These are phyloP conservation scores for Sphaeridia pumilis DNA, from an alignment of 2,888 invertebrate genomes.

Conservation along the genomic window DNA sequence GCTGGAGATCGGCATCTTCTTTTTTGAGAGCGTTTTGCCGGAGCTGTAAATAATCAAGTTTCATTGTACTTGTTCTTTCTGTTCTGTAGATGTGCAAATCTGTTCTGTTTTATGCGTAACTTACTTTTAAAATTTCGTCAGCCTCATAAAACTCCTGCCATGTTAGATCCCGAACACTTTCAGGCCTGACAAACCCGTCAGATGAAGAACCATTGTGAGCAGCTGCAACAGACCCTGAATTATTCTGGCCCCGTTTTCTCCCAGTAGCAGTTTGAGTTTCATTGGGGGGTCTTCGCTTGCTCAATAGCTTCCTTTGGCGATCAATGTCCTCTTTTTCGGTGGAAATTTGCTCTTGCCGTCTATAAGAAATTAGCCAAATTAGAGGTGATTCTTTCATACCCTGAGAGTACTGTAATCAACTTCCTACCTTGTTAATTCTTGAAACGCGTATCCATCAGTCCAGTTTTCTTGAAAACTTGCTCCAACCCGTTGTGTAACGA, in stretches of 20 bases:
- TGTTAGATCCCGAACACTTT: slow-evolving; percentile 58
- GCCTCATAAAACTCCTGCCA: slow-evolving; percentile 97
- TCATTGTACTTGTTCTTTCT: no score
- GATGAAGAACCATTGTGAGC: slow-evolving; percentile 56
- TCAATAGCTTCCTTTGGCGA: slow-evolving; percentile 80
- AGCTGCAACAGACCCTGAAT: slow-evolving; percentile 42
- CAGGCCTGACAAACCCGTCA: slow-evolving; percentile 79
- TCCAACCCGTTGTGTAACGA: slow-evolving; percentile 96
- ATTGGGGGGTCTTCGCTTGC: slow-evolving; percentile 85
- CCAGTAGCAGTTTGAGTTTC: slow-evolving; percentile 48
- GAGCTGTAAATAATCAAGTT: slow-evolving; percentile 49
- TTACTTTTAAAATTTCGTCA: slow-evolving; percentile 92
- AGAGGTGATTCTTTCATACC: no score
- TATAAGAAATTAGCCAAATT: no score
- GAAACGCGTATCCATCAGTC: slow-evolving; percentile 99
- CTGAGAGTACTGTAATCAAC: no score
- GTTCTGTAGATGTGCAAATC: no score
- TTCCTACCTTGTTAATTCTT: slow-evolving; percentile 83
- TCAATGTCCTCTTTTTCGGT: slow-evolving; percentile 95
- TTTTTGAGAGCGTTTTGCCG: slow-evolving; percentile 95
- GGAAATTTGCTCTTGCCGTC: slow-evolving; percentile 94
- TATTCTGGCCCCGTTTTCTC: slow-evolving; percentile 38
- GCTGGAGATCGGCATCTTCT: slow-evolving; percentile 94
- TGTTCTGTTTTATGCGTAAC: slow-evolving; percentile 2
- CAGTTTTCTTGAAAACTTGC: slow-evolving; percentile 99